Base-by-base conservation (phyloP, 1,140 invertebrate genomes). In the Melanaphis sacchari region DNA sequence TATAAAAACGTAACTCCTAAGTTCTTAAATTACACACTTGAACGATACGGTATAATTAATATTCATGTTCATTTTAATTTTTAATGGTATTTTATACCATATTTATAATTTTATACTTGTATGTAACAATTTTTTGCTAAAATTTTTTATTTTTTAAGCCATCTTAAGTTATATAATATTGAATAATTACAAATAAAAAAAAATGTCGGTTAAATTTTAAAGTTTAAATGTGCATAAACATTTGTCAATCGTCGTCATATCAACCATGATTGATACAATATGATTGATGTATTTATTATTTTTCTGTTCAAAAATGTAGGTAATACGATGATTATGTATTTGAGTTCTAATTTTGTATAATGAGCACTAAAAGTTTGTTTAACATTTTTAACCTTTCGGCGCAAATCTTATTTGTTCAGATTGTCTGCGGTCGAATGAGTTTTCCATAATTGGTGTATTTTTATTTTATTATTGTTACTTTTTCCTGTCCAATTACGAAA, bases 391-490 rank as follows among this genome's bases (percentile, higher is more conserved):
- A 76, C 59, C 31, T n/a, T n/a, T 36, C n/a, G 4, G 31, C 31
- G 31, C 59, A 36, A 76, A 76, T 76, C 31, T 21, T 76, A n/a
- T 76, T 76, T 36, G 59, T 76, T 36, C 59, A 15, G 59, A 76
- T 76, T 15, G 18, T 76, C 59, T 36, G 59, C 59, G 59, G 31
- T 76, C 59, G 59, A 76, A 76, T n/a, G 31, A n/a, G 31, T 76
- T 76, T 76, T 76, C 59, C 59, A n/a, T 76, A 76, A 76, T 85
- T 85, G 82, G 38, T 85, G 38, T 85, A 26, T 41, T 85, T 41
- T 85, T 41, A 41, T 41, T 40, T 40, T 41, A 41, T 41, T 31
- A 11, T 26, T 41, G 38, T 41, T 85, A 85, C 82, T 3, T 85
- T 26, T 84, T 84, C 38, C 38, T 24, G 82, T 15, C 40, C 38